These are phyloP conservation scores for Sarcophaga caerulescens DNA, from an alignment of 2,888 invertebrate species.

Conservation along the genomic window DNA sequence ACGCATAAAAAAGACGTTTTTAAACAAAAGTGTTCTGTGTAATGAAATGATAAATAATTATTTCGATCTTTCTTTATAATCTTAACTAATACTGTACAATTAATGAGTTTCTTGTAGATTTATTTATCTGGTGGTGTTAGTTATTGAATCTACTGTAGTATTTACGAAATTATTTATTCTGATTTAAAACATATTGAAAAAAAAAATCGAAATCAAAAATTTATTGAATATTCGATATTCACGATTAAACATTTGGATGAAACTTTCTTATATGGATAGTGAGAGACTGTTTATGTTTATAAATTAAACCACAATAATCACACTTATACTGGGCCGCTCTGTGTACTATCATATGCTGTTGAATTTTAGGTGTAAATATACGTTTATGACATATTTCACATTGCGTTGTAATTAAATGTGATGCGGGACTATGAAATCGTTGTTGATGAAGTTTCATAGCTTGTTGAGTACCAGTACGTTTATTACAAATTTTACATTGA, in stretches of 20 bases:
- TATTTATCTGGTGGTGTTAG: not conserved
- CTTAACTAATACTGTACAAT: not conserved
- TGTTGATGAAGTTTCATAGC: conserved; percentile 10
- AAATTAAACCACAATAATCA: conserved; percentile 7
- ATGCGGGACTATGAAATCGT: conserved; percentile 23
- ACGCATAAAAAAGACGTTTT: too few species aligned
- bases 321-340: conserved; percentile 9
- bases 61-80: not conserved
- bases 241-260: conserved; percentile 2
- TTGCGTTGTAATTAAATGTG: not conserved
- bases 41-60: too few species aligned
- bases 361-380: not conserved
- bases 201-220: not conserved
- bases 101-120: not conserved
- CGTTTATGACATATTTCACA: conserved; percentile 31
- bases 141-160: not conserved
- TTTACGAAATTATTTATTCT: not conserved
- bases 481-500: conserved; percentile 30
- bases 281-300: conserved; percentile 3
- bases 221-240: not conserved
- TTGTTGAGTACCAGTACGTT: not conserved
- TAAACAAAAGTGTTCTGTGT: too few species aligned
- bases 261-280: not conserved
- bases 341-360: conserved; percentile 20
- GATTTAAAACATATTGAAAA: not conserved